Base-by-base conservation (phyloP, 2,888 invertebrate species). In the Psylliodes chrysocephalus region DNA sequence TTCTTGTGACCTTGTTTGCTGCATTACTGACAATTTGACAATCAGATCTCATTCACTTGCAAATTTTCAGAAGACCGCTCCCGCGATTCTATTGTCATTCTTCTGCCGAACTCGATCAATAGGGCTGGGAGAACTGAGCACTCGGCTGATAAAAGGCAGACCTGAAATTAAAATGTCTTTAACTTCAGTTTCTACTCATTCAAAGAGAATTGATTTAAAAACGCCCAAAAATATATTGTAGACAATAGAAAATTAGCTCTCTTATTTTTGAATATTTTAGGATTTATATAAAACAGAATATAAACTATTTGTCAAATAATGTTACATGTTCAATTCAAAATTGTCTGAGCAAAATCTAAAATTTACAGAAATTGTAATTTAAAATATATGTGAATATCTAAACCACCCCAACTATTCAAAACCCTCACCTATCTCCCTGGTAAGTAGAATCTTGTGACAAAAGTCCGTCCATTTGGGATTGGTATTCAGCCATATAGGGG, bases 391-490 rank as follows among this genome's bases (percentile, higher is more conserved):
- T n/a, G n/a, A n/a, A n/a, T n/a, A n/a, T n/a, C n/a, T n/a, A n/a
- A n/a, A n/a, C n/a, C n/a, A n/a, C n/a, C n/a, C n/a, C n/a, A n/a
- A n/a, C n/a, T n/a, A n/a, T n/a, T 12, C 18, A 54, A 42, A 12
- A 8, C 18, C 30, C 69, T 59, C 62, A 85, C 81, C 90, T 81
- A 73, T 86, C 85, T 66, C 85, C 82, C 74, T 82, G 82, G 70
- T 83, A 83, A 38, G 82, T 83, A n/a, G 82, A 82, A 71, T 80
- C 96, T 85, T 97, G 97, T 52, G 96, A 97, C 76, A 97, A 86
- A 77, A 97, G 88, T 60, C 94, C 95, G 82, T 97, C 97, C 86
- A 95, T 94, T 85, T 97, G 96, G 54, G 96, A 96, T 79, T 93
- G 93, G 82, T 92, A 92, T 82, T 94, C 94, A 55, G 91, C 89